A percentile compares a stretch with the other conserved stretches of the same genome.
phyloP scores from a whole-genome alignment of 2,888 invertebrate genomes.

The Chromoteleia sp. region DNA sequence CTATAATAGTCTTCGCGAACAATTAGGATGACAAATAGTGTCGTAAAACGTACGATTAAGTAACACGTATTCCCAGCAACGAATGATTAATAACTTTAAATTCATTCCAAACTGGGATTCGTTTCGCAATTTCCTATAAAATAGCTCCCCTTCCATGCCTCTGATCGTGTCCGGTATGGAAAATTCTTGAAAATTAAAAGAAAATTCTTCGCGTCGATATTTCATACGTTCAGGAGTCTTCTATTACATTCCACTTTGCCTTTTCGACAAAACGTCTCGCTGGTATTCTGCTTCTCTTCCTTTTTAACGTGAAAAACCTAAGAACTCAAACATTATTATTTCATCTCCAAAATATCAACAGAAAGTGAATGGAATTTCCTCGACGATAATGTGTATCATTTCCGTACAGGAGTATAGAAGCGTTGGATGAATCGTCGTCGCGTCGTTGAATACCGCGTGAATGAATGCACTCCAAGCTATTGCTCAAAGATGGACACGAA shows the following conservation, averaged over 20 bases:
- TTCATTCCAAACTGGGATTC: too few relatives aligned
- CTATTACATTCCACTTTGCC: constrained; percentile 40
- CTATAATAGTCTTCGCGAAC: too few relatives aligned
- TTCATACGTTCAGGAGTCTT: constrained; percentile 21
- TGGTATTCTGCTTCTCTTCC: too few relatives aligned
- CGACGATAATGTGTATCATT: constrained; percentile 64
- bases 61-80: too few relatives aligned
- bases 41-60: too few relatives aligned
- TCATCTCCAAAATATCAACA: constrained; percentile 59
- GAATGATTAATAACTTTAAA: too few relatives aligned
- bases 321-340: constrained; percentile 50
- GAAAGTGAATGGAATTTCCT: constrained; percentile 43
- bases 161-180: constrained; percentile 42
- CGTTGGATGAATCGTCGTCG: constrained; percentile 7
- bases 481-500: constrained; percentile 63
- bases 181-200: constrained; percentile 18
- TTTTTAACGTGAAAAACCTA: background rate
- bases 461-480: constrained; percentile 64
- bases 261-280: constrained; percentile 12
- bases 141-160: too few relatives aligned
- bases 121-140: background rate
- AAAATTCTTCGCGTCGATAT: constrained; percentile 16
- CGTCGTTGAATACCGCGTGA: constrained; percentile 19
- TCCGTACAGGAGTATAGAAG: constrained; percentile 33
- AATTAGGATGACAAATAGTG: too few relatives aligned